Conservation (phyloP, 2,888 invertebrate species). For the Diabrotica balteata region DNA sequence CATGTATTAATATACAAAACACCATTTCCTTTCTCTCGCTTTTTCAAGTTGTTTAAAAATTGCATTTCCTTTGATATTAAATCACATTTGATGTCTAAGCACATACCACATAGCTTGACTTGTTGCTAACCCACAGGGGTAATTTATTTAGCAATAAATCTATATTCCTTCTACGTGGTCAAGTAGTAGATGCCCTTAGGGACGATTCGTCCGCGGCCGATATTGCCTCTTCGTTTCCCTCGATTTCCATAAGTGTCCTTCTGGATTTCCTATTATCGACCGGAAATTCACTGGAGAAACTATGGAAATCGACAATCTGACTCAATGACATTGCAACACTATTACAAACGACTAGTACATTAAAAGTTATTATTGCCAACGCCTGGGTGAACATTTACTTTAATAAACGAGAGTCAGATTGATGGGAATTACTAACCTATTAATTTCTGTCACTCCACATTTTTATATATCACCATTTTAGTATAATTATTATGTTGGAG, state of each 20-base stretch:
- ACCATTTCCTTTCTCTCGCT: too few species aligned
- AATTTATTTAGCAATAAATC: constrained; percentile 39
- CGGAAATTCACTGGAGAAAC: constrained; percentile 37
- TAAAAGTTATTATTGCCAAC: too few species aligned
- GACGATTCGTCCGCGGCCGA: constrained; percentile 28
- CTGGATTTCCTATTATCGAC: constrained; percentile 38
- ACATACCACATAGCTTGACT: constrained; percentile 19
- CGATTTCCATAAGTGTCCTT: constrained; percentile 39
- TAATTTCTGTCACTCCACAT: too few species aligned
- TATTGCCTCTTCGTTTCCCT: constrained; percentile 30
- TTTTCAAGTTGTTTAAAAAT: too few species aligned
- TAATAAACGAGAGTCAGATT: too few species aligned
- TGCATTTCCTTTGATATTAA: background rate
- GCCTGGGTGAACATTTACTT: too few species aligned
- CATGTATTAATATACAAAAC: too few species aligned
- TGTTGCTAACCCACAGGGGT: constrained; percentile 33
- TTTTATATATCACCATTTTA: too few species aligned
- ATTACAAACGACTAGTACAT: background rate
- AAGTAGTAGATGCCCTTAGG: constrained; percentile 34
- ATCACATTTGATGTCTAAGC: background rate
- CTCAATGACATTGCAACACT: constrained; percentile 17
- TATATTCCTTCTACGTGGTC: constrained; percentile 36
- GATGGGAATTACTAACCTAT: too few species aligned
- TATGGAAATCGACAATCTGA: constrained; percentile 29
- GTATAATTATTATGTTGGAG: too few species aligned